Conservation (phyloP, 2,888 invertebrate genomes). For the Cerceris rybyensis region DNA sequence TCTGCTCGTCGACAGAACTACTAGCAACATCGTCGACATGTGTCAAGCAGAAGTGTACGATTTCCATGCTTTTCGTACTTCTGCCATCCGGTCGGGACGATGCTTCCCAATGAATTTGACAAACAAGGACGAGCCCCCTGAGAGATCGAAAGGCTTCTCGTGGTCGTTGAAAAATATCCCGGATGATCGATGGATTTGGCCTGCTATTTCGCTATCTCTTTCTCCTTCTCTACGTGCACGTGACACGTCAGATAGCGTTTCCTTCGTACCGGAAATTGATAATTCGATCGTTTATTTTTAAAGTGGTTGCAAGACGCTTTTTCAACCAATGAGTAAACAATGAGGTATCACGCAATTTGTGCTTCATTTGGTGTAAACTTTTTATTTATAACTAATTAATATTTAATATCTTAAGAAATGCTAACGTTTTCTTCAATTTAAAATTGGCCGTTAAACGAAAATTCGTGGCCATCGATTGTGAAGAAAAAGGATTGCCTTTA, state of each 20-base stretch:
- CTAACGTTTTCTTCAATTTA: no score
- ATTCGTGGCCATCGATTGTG: no score
- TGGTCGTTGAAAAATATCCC: slow-evolving; percentile 39
- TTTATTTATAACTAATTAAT: no score
- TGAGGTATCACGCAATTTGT: no score
- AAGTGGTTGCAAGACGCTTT: no score
- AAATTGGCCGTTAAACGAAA: no score
- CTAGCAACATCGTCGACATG: slow-evolving; percentile 56
- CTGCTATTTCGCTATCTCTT: not conserved
- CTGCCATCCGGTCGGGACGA: slow-evolving; percentile 9
- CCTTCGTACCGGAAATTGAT: slow-evolving; percentile 48
- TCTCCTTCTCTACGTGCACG: slow-evolving; percentile 24
- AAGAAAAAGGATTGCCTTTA: no score
- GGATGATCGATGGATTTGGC: slow-evolving; percentile 54
- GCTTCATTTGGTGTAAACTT: no score
- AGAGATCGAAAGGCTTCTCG: slow-evolving; percentile 31
- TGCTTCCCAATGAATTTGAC: slow-evolving; percentile 43
- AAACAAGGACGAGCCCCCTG: slow-evolving; percentile 53
- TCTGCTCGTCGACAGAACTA: slow-evolving; percentile 15
- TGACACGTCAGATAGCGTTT: slow-evolving; percentile 36
- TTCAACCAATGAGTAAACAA: no score
- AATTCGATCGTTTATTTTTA: no score
- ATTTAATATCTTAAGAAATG: no score
- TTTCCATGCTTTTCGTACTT: slow-evolving; percentile 37
- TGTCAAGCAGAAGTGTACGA: slow-evolving; percentile 58